Conservation (phyloP, 2,888 invertebrate species). For the Vesta saturnalis region DNA sequence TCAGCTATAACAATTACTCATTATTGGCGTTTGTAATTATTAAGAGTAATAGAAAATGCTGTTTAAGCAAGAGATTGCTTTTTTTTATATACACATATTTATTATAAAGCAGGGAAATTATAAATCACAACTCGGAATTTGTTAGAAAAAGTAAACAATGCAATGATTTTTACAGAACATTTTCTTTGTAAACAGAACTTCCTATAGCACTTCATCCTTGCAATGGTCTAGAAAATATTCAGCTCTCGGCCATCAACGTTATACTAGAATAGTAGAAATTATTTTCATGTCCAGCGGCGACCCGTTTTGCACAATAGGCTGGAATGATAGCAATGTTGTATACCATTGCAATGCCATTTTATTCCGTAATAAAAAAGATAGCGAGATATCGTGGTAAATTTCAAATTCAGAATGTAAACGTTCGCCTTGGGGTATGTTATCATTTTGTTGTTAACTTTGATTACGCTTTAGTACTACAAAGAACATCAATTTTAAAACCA, state of each 20-base stretch:
- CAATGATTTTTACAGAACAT: conserved; percentile 14
- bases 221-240: conserved; percentile 18
- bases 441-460: no score
- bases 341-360: conserved; percentile 30
- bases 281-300: conserved; percentile 40
- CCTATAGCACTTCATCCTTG: conserved; percentile 10
- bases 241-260: conserved; percentile 20
- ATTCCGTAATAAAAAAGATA: conserved; percentile 29
- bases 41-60: neutral
- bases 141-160: neutral
- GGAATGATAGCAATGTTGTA: conserved; percentile 25
- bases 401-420: conserved; percentile 41
- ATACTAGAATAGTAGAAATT: conserved; percentile 35
- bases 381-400: conserved; percentile 35
- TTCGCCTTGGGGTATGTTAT: conserved; percentile 43
- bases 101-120: conserved; percentile 5
- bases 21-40: neutral
- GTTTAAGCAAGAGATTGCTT: neutral
- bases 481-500: no score
- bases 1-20: neutral
- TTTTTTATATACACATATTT: neutral
- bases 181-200: conserved; percentile 13
- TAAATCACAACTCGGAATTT: conserved; percentile 15
- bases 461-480: no score
- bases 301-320: conserved; percentile 35